A percentile compares a stretch with the other conserved stretches of the same genome.
Evolutionary conservation across 2,888 invertebrate genomes (phyloP).

Genomic region (Ormyrus pomaceus): DNA sequence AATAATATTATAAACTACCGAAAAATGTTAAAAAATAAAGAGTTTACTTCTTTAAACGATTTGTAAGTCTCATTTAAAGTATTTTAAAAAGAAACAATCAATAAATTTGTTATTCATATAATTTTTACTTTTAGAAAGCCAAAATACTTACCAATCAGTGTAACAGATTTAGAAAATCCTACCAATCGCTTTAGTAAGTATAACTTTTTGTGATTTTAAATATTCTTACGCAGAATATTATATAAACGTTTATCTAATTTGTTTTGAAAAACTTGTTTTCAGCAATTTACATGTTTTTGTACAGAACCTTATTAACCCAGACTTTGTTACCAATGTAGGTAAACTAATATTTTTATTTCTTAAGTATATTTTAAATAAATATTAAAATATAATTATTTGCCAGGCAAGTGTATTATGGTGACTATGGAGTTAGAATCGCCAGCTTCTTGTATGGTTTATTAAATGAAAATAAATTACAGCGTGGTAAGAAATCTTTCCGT

Average conservation of each 20-base stretch:
- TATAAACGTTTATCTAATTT: no score
- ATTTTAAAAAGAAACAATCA: background rate
- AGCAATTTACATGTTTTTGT: no score
- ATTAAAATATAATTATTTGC: background rate
- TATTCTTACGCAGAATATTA: background rate
- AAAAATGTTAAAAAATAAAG: conserved; percentile 7
- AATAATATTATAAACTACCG: conserved; percentile 12
- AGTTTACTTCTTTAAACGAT: background rate
- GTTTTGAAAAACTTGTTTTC: no score
- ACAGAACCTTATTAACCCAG: no score
- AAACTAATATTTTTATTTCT: background rate
- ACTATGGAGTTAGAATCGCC: conserved; percentile 6
- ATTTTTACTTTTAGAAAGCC: background rate
- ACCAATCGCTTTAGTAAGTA: conserved; percentile 20
- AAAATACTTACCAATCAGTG: background rate
- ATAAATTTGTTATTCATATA: background rate
- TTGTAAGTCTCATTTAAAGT: background rate
- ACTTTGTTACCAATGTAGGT: no score
- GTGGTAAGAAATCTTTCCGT: background rate
- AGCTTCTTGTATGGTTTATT: conserved; percentile 11
- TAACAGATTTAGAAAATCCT: background rate
- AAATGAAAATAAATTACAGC: conserved; percentile 22
- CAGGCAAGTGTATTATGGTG: conserved; percentile 10
- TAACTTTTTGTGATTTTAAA: background rate
- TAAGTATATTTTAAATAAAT: background rate